These are phyloP conservation scores for Caenorhabditis auriculariae DNA, from an alignment of 2,888 invertebrate species.

Conservation along the genomic window DNA sequence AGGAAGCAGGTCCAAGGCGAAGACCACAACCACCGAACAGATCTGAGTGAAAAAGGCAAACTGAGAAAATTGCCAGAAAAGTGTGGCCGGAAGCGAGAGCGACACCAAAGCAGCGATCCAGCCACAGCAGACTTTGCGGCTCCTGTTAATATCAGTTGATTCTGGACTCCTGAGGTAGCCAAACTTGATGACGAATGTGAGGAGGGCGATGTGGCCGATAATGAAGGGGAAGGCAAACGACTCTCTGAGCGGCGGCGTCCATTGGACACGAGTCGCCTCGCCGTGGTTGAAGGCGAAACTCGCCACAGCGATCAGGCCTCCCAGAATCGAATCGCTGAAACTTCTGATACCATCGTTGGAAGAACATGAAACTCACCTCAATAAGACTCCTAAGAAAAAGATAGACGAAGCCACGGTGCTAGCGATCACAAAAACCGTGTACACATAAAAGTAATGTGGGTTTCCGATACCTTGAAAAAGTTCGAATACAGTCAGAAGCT, in stretches of 20 bases:
- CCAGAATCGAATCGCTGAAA: constrained; percentile 74
- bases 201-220: constrained; percentile 75
- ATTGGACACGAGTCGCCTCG: constrained; percentile 80
- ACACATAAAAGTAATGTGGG: constrained; percentile 80
- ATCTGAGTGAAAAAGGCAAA: constrained; percentile 80
- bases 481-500: background rate
- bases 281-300: constrained; percentile 81
- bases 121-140: background rate
- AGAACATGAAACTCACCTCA: constrained; percentile 46
- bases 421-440: constrained; percentile 76
- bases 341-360: background rate
- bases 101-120: constrained; percentile 12
- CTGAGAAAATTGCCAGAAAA: constrained; percentile 74
- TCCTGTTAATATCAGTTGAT: background rate
- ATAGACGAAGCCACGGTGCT: constrained; percentile 74
- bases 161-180: background rate
- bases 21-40: constrained; percentile 75
- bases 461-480: constrained; percentile 72
- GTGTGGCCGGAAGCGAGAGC: constrained; percentile 65
- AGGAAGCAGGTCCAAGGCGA: constrained; percentile 67
- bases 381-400: constrained; percentile 70
- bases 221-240: constrained; percentile 82
- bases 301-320: constrained; percentile 74
- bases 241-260: constrained; percentile 83
- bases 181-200: constrained; percentile 69